Evolutionary conservation across 2,113 vertebrate genomes (phyloP).

Genomic region (Piprites chloris): DNA sequence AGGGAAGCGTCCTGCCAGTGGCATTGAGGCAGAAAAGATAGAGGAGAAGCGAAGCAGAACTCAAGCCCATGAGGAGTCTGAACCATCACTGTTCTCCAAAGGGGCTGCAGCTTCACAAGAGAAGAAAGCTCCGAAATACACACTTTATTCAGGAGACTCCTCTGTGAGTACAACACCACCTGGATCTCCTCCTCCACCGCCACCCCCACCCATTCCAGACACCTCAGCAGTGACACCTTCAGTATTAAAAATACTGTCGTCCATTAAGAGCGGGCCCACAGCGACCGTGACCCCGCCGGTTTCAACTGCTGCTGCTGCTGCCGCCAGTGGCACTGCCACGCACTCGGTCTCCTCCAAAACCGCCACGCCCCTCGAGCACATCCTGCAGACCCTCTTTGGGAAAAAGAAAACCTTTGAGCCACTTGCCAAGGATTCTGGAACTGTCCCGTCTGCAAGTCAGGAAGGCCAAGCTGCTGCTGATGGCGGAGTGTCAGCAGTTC

Average conservation of each 20-base stretch:
- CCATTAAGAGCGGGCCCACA: conserved; percentile 58
- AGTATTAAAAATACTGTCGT: conserved; percentile 59
- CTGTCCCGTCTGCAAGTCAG: background rate
- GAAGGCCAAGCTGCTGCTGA: conserved; percentile 63
- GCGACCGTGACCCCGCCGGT: background rate
- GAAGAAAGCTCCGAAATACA: conserved; percentile 74
- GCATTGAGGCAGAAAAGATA: conserved; percentile 71
- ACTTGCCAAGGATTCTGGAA: conserved; percentile 70
- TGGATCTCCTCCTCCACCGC: conserved; percentile 76
- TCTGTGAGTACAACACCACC: conserved; percentile 73
- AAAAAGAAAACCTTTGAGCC: conserved; percentile 77
- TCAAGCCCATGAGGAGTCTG: conserved; percentile 73
- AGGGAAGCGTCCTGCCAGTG: conserved; percentile 75
- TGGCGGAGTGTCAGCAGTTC: conserved; percentile 40
- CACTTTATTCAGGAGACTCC: conserved; percentile 73
- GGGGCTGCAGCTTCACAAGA: conserved; percentile 68
- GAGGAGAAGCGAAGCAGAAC: conserved; percentile 84
- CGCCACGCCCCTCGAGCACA: conserved; percentile 83
- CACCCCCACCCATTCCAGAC: conserved; percentile 63
- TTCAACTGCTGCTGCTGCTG: conserved; percentile 54
- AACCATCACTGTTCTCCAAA: conserved; percentile 70
- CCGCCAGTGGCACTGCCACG: background rate
- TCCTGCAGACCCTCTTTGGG: conserved; percentile 87
- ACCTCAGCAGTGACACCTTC: conserved; percentile 68
- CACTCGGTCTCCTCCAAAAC: conserved; percentile 56